Base-by-base conservation (phyloP, 2,113 vertebrate genomes). In the Ochotona curzoniae region DNA sequence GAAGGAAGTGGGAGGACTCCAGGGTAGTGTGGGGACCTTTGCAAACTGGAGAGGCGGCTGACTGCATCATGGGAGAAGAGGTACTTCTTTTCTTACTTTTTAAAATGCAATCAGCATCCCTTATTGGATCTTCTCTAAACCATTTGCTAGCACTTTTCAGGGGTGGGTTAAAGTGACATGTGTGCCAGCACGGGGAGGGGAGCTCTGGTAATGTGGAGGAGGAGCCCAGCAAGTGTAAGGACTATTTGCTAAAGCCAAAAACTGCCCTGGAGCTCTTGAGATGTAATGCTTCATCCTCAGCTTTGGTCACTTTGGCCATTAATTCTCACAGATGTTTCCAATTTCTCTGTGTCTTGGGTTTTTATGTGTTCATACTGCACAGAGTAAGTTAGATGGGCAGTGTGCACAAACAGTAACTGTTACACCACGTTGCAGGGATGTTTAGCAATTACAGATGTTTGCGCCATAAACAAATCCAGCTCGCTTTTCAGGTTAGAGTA, bases 31-130 rank as follows among this genome's bases (percentile, higher is more conserved):
- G 98, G 97, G 98, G 98, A 98, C 90, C 82, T 97, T 97, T 97
- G 14, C 91, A 97, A 96, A 97, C 97, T 98, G 97, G 96, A 98
- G 98, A 96, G 96, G 97, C 91, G 95, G 94, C 93, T 98, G 97
- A 87, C 98, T 98, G 97, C 98, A 98, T 97, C 96, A 98, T 98
- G 98, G 98, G 95, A 98, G 98, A 98, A 96, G 98, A 98, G 98
- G 98, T 98, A 98, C 97, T 98, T 97, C 86, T 98, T 95, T 49
- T 81, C 63, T 85, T 86, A 71, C 97, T 93, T 93, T 94, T 84
- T 88, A 92, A 90, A 78, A 64, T 95, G 35, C 74, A 66, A 84
- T 92, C 88, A 57, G 94, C 95, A 74, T 61, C 93, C 47, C 95
- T 81, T 88, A 0, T 90, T 87, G 91, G 69, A 67, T 85, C 35